phyloP scores from a whole-genome alignment of 1,140 invertebrate species.

The Drosophila sechellia region DNA sequence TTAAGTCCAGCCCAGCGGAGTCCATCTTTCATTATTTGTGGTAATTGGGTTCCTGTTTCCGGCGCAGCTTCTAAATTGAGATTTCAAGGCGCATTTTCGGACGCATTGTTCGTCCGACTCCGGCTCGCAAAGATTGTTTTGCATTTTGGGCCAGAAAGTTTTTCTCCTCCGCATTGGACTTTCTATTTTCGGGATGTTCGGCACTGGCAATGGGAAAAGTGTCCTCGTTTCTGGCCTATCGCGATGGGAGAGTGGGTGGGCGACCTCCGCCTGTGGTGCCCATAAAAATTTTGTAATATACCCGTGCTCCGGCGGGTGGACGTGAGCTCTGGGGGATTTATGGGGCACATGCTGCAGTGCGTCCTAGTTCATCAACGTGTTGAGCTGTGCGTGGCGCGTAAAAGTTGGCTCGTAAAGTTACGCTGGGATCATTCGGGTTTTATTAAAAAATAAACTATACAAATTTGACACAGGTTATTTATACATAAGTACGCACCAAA shows the following conservation, averaged over 20 bases:
- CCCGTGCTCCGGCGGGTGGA: slow-evolving; percentile 33
- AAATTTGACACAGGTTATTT: slow-evolving; percentile 78
- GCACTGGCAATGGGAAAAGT: slow-evolving; percentile 5
- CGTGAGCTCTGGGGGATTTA: slow-evolving; percentile 62
- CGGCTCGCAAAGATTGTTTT: slow-evolving; percentile 41
- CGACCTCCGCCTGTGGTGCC: slow-evolving; percentile 31
- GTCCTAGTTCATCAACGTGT: slow-evolving; percentile 72
- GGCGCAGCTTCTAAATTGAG: slow-evolving; percentile 28
- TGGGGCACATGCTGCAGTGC: slow-evolving; percentile 24
- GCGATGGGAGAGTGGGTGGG: background rate
- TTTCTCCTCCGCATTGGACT: background rate
- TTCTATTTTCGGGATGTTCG: background rate
- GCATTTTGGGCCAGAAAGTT: slow-evolving; percentile 52
- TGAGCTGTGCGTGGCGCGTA: slow-evolving; percentile 57
- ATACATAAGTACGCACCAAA: slow-evolving; percentile 55
- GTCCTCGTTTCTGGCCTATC: slow-evolving; percentile 26
- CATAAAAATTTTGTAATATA: slow-evolving; percentile 75
- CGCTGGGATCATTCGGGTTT: slow-evolving; percentile 69
- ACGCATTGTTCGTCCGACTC: slow-evolving; percentile 23
- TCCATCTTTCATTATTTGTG: slow-evolving; percentile 66
- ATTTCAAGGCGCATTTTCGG: slow-evolving; percentile 48
- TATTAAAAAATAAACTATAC: slow-evolving; percentile 82
- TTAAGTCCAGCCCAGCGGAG: background rate
- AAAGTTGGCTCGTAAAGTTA: slow-evolving; percentile 71
- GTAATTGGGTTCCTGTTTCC: slow-evolving; percentile 64